Evolutionary conservation across 2,797 vertebrate genomes (phyloP).

Genomic region (Thalassophryne amazonica): DNA sequence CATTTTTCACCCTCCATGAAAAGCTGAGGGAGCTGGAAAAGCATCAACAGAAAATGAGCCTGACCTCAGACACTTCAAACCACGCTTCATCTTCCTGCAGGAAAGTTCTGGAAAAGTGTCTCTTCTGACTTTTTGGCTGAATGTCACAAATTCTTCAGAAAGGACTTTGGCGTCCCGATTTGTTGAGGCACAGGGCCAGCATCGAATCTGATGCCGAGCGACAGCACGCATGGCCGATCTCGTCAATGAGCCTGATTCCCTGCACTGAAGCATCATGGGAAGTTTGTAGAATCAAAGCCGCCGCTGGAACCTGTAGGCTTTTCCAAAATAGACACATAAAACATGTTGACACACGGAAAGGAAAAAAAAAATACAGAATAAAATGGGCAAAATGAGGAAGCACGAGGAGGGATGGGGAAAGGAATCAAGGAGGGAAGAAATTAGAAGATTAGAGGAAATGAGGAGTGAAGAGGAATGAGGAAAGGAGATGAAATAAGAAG

Average conservation of each 20-base stretch:
- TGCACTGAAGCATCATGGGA: slow-evolving; percentile 32
- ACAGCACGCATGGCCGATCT: slow-evolving; percentile 52
- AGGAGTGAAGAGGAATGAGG: background rate
- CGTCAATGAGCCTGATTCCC: slow-evolving; percentile 59
- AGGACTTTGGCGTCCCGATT: slow-evolving; percentile 40
- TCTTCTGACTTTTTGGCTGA: slow-evolving; percentile 42
- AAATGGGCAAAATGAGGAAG: background rate
- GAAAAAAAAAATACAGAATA: background rate
- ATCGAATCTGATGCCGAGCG: slow-evolving; percentile 59
- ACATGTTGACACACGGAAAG: too few relatives aligned
- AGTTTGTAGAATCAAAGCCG: too few relatives aligned
- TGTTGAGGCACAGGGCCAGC: slow-evolving; percentile 55
- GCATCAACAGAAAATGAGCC: too few relatives aligned
- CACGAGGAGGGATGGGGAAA: background rate
- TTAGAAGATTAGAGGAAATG: too few relatives aligned
- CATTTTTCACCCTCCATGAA: too few relatives aligned
- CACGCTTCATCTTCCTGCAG: too few relatives aligned
- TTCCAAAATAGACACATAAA: too few relatives aligned
- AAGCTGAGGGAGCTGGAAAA: too few relatives aligned
- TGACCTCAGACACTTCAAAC: too few relatives aligned
- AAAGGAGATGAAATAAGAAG: background rate
- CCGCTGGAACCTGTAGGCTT: too few relatives aligned
- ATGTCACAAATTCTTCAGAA: too few relatives aligned
- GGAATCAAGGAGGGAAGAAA: background rate
- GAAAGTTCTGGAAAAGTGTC: too few relatives aligned